Evolutionary conservation across 2,888 invertebrate species (phyloP).

Genomic region (Chymomyza amoena): DNA sequence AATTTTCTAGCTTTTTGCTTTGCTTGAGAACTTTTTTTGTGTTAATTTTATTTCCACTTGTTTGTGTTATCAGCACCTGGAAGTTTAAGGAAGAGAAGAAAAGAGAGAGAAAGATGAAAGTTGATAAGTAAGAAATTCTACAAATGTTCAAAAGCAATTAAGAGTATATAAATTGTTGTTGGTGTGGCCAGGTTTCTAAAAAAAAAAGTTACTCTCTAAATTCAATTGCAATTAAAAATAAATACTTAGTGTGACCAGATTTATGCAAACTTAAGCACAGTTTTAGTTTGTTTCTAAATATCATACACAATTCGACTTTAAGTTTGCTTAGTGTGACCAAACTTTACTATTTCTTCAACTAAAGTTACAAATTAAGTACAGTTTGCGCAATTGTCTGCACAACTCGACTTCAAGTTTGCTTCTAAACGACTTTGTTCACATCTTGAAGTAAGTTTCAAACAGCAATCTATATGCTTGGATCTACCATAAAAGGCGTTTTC

Average conservation of each 20-base stretch:
- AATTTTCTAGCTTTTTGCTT: slow-evolving; percentile 23
- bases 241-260: background rate
- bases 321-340: background rate
- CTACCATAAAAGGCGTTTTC: background rate
- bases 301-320: too few relatives aligned
- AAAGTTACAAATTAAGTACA: background rate
- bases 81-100: slow-evolving; percentile 14
- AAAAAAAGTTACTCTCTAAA: too few relatives aligned
- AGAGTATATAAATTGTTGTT: background rate
- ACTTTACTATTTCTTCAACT: background rate
- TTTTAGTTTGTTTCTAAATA: too few relatives aligned
- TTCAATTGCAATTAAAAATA: background rate
- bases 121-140: slow-evolving; percentile 1
- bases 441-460: background rate
- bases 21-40: slow-evolving; percentile 13
- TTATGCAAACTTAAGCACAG: background rate
- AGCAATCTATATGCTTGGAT: background rate
- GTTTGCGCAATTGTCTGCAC: background rate
- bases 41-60: slow-evolving; percentile 28
- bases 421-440: background rate
- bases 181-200: too few relatives aligned
- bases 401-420: background rate
- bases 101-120: slow-evolving; percentile 7
- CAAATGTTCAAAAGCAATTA: background rate
- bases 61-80: slow-evolving; percentile 38